A percentile compares a stretch with the other conserved stretches of the same genome.
These are phyloP conservation scores for Podilymbus podiceps DNA, from an alignment of 2,113 vertebrate species.

Conservation along the genomic window DNA sequence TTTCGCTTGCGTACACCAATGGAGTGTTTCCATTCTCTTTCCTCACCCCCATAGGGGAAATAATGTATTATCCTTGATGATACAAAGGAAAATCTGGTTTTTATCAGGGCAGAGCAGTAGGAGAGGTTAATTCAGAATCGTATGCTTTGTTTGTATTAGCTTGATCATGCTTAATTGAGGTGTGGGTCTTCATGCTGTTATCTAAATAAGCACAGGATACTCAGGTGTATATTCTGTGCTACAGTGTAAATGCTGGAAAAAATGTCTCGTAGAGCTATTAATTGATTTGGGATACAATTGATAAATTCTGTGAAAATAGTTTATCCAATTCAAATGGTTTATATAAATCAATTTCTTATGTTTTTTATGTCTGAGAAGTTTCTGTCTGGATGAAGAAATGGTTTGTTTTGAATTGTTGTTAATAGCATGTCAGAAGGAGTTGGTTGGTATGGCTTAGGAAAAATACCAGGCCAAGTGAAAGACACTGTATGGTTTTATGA, in stretches of 20 bases:
- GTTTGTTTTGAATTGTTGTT: background rate
- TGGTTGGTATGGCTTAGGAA: background rate
- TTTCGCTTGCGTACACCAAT: background rate
- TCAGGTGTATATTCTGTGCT: background rate
- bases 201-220: background rate
- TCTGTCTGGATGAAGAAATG: background rate
- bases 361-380: background rate
- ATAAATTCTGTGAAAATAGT: background rate
- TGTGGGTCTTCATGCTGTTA: background rate
- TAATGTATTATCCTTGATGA: background rate
- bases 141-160: background rate
- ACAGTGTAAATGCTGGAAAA: background rate
- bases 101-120: background rate
- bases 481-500: background rate
- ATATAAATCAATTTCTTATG: background rate
- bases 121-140: background rate
- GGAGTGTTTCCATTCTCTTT: background rate
- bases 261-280: background rate
- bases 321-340: background rate
- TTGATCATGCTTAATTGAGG: background rate
- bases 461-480: background rate
- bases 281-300: background rate
- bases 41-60: background rate
- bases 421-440: background rate
- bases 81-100: accelerated